These are phyloP conservation scores for Barnardius zonarius DNA, from an alignment of 2,113 vertebrate species.

Conservation along the genomic window DNA sequence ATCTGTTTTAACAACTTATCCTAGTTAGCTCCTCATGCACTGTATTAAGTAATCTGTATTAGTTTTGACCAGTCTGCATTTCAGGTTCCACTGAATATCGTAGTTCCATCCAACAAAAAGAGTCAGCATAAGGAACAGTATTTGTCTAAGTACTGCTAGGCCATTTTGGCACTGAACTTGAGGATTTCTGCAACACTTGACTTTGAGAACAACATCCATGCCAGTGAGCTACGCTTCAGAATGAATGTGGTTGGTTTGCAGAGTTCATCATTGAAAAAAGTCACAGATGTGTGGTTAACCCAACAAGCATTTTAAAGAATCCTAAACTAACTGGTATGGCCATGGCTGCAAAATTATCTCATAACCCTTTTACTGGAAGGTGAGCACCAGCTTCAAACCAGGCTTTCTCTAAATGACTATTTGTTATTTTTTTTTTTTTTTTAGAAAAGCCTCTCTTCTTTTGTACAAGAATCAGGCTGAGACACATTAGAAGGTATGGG, in stretches of 20 bases:
- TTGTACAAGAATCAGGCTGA: neutral
- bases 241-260: neutral
- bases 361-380: neutral
- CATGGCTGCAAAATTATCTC: neutral
- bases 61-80: neutral
- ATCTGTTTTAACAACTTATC: neutral
- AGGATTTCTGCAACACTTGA: neutral
- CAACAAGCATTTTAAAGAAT: neutral
- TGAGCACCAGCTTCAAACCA: neutral
- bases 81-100: neutral
- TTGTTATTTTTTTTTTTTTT: neutral
- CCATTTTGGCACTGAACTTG: neutral
- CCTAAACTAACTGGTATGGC: neutral
- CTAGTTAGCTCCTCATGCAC: neutral
- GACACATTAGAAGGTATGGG: neutral
- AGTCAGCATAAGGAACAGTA: neutral
- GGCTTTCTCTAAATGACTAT: neutral
- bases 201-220: neutral
- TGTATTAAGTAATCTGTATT: neutral
- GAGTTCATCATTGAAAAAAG: neutral
- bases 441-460: neutral
- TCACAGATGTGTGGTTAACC: neutral
- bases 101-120: neutral
- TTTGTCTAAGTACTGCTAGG: neutral
- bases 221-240: neutral